These are phyloP conservation scores for Ormia ochracea DNA, from an alignment of 2,888 invertebrate species.

Conservation along the genomic window DNA sequence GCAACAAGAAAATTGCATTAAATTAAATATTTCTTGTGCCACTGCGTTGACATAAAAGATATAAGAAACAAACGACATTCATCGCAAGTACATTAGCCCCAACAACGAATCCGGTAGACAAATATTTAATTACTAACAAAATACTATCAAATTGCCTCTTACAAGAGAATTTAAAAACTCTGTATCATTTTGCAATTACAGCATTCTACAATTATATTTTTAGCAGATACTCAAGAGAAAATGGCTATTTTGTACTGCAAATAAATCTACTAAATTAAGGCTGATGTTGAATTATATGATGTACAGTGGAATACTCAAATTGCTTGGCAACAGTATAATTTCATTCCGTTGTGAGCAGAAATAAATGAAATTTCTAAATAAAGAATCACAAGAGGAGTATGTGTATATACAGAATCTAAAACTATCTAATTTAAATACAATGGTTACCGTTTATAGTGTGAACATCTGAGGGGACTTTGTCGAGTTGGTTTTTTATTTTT, in stretches of 20 bases:
- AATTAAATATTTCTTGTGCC: too few relatives aligned
- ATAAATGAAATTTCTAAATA: not conserved
- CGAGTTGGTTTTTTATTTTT: too few relatives aligned
- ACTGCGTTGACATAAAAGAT: slow-evolving; percentile 27
- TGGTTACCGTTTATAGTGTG: too few relatives aligned
- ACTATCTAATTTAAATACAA: too few relatives aligned
- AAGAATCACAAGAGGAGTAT: not conserved
- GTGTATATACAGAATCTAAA: not conserved
- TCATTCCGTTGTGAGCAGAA: slow-evolving; percentile 18
- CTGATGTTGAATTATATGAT: not conserved
- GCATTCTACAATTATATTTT: not conserved
- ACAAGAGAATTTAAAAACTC: not conserved
- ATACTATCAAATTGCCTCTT: slow-evolving; percentile 39
- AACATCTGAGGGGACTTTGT: too few relatives aligned
- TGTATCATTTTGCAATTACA: not conserved
- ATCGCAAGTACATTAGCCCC: slow-evolving; percentile 42
- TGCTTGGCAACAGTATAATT: slow-evolving; percentile 39
- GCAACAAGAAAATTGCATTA: too few relatives aligned
- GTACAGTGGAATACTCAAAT: not conserved
- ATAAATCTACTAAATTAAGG: not conserved
- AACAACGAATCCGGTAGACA: slow-evolving; percentile 30
- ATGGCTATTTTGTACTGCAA: not conserved
- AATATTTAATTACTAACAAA: not conserved
- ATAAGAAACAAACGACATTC: not conserved
- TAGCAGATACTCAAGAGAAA: not conserved